A percentile compares a stretch with the other conserved stretches of the same genome.
Evolutionary conservation across 2,888 invertebrate species (phyloP).

Genomic region (Hipparchia sbordonii): DNA sequence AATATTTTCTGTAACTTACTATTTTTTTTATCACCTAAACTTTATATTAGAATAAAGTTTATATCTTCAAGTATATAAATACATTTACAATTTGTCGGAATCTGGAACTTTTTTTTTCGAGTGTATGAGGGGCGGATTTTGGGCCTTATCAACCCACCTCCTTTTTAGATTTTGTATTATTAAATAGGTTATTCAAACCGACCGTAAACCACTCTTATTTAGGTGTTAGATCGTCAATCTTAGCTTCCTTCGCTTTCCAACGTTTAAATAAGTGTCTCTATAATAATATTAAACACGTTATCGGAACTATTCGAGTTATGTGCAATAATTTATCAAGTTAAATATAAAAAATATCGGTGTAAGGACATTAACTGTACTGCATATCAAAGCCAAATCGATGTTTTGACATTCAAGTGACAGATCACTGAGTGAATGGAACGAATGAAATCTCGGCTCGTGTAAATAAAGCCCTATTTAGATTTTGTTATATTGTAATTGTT

Average conservation of each 20-base stretch:
- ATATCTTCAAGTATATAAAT: too few species aligned
- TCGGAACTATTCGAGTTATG: constrained; percentile 46
- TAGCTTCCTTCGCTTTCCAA: constrained; percentile 36
- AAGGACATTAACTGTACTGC: constrained; percentile 62
- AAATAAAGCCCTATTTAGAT: constrained; percentile 60
- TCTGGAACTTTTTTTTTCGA: too few species aligned
- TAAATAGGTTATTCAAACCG: too few species aligned
- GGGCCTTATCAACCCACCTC: too few species aligned
- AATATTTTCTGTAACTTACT: too few species aligned
- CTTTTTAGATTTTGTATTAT: too few species aligned
- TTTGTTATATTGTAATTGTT: constrained; percentile 65
- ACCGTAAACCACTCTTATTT: constrained; percentile 2
- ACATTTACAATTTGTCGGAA: too few species aligned
- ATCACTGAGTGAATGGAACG: constrained; percentile 42
- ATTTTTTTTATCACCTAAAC: too few species aligned
- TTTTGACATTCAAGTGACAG: constrained; percentile 52
- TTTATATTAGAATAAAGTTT: too few species aligned
- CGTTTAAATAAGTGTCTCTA: constrained; percentile 34
- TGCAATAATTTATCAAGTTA: constrained; percentile 66
- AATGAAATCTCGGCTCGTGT: constrained; percentile 59
- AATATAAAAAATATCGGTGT: constrained; percentile 55
- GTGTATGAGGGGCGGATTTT: too few species aligned
- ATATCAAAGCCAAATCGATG: constrained; percentile 78
- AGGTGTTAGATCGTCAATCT: constrained; percentile 12
- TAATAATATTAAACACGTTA: constrained; percentile 33